Percentiles rank a stretch among this genome's conserved stretches.
Evolutionary conservation across 2,113 vertebrate genomes (phyloP).

Genomic region (Coryphaenoides rupestris): DNA sequence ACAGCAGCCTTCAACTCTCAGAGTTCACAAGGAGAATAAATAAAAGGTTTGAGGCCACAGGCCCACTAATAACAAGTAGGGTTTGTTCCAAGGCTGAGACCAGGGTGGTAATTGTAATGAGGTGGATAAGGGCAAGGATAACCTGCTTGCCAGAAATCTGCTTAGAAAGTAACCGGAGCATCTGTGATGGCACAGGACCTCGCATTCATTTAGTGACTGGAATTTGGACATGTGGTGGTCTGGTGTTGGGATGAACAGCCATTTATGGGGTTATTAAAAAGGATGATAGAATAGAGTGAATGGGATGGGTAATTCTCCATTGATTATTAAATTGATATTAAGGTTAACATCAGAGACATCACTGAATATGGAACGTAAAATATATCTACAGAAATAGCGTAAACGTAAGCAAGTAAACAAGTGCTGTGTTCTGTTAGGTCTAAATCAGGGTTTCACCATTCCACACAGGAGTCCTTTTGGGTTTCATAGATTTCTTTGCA

Average conservation of each 20-base stretch:
- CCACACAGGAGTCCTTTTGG: no score
- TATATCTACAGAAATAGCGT: no score
- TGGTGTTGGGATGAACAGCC: background rate
- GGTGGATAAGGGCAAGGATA: background rate
- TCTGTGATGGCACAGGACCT: conserved; percentile 2
- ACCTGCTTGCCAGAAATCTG: conserved; percentile 7
- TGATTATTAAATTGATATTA: no score
- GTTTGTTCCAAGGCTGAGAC: background rate
- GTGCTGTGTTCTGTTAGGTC: no score
- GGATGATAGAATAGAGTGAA: no score
- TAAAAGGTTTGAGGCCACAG: conserved; percentile 18
- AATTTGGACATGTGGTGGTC: background rate
- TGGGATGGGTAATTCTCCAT: no score
- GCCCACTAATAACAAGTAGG: background rate
- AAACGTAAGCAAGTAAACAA: no score
- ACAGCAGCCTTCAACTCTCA: conserved; percentile 27
- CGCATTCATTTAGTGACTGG: background rate
- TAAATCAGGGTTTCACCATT: no score
- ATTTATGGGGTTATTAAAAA: background rate
- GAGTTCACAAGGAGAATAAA: conserved; percentile 14
- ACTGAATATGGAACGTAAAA: no score
- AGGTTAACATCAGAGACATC: no score
- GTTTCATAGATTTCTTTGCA: no score
- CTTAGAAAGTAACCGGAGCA: conserved; percentile 7
- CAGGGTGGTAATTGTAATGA: background rate